A percentile compares a stretch with the other conserved stretches of the same genome.
phyloP scores from a whole-genome alignment of 2,888 invertebrate species.

The Chrysina gloriosa region DNA sequence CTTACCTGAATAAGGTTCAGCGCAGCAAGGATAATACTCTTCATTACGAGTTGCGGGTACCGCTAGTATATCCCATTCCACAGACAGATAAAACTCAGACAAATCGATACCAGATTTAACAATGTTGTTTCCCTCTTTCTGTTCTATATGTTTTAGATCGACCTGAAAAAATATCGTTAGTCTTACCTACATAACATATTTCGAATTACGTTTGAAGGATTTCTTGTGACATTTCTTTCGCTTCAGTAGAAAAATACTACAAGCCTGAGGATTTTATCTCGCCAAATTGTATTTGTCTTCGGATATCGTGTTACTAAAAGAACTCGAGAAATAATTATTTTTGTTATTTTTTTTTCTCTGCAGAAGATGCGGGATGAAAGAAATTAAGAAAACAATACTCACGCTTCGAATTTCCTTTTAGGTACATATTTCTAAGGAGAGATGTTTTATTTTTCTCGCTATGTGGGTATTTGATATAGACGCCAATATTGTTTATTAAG shows the following conservation, averaged over 20 bases:
- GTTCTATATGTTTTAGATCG: constrained; percentile 89
- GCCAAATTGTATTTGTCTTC: not conserved
- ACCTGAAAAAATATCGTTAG: constrained; percentile 68
- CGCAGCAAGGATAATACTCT: constrained; percentile 91
- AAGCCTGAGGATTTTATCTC: not conserved
- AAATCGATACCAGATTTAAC: constrained; percentile 92
- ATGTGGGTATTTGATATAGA: no score
- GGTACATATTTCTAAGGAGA: not conserved
- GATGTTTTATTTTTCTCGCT: no score
- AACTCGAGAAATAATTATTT: not conserved
- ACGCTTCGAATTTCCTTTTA: not conserved
- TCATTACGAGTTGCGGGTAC: constrained; percentile 93
- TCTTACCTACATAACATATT: not conserved
- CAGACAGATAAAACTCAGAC: constrained; percentile 94
- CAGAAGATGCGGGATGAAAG: not conserved
- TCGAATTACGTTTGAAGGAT: not conserved
- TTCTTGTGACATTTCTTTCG: not conserved
- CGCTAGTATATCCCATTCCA: constrained; percentile 97
- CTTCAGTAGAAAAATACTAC: not conserved
- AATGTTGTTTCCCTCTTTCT: constrained; percentile 84
- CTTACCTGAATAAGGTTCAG: constrained; percentile 87
- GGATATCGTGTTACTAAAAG: not conserved
- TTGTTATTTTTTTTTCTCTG: not conserved
- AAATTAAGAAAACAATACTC: not conserved
- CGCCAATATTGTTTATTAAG: no score